Conservation (phyloP, 1,140 invertebrate genomes). For the Pentalonia nigronervosa region DNA sequence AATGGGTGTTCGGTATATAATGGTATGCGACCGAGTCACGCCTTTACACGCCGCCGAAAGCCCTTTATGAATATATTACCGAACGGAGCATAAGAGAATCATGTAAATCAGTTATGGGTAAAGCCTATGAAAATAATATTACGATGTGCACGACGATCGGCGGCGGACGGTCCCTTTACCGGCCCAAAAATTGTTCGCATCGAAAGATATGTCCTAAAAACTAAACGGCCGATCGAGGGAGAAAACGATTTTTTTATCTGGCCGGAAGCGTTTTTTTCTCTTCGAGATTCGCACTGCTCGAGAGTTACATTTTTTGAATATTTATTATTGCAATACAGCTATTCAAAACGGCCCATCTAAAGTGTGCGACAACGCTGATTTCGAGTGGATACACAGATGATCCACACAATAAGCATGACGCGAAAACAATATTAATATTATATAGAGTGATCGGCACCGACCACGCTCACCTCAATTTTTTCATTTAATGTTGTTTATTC, state of each 20-base stretch:
- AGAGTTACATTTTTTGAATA: background rate
- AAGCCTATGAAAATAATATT: background rate
- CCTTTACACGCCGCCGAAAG: background rate
- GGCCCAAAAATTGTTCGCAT: background rate
- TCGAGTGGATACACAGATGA: background rate
- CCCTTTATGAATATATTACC: constrained; percentile 35
- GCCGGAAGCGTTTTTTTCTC: background rate
- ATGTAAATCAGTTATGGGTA: constrained; percentile 33
- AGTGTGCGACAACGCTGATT: background rate
- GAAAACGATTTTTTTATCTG: background rate
- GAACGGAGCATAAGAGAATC: background rate
- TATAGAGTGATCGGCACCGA: too few species aligned
- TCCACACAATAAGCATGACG: background rate
- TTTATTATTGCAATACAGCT: background rate
- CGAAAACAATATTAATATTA: background rate
- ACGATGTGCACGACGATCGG: background rate
- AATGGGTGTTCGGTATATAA: background rate
- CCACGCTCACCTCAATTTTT: too few species aligned
- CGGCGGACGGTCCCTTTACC: background rate
- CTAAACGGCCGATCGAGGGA: background rate
- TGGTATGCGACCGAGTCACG: background rate
- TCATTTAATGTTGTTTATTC: too few species aligned
- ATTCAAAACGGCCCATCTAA: background rate
- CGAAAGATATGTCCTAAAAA: background rate
- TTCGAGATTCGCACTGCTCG: background rate